Evolutionary conservation across 2,113 vertebrate genomes (phyloP).

Genomic region (Periophthalmodon schlosseri): DNA sequence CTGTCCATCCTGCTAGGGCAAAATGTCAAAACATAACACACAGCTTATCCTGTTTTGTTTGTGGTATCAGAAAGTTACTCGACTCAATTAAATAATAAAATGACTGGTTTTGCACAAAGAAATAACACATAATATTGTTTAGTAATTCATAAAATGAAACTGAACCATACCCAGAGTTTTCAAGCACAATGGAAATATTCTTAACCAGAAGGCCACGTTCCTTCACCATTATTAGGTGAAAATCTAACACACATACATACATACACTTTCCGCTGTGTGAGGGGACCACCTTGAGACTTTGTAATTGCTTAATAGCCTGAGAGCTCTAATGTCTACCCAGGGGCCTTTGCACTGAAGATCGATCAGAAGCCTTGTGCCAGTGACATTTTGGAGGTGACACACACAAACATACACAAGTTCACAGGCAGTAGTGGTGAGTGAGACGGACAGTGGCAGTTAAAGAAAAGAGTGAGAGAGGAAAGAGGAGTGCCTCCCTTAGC

Average conservation of each 20-base stretch:
- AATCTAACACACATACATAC: neutral
- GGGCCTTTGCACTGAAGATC: conserved; percentile 58
- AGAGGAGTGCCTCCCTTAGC: conserved; percentile 68
- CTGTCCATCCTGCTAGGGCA: conserved; percentile 29
- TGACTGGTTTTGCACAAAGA: too few species aligned
- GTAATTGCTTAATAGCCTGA: conserved; percentile 72
- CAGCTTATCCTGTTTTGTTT: neutral
- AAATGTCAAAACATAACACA: conserved; percentile 5
- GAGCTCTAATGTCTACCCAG: conserved; percentile 53
- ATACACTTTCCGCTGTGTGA: neutral
- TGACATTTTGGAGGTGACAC: conserved; percentile 44
- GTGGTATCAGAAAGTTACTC: too few species aligned
- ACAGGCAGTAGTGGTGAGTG: conserved; percentile 36
- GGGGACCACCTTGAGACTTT: conserved; percentile 61
- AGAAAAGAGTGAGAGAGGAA: conserved; percentile 51
- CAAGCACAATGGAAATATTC: neutral
- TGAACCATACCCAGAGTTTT: neutral
- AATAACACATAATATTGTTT: neutral
- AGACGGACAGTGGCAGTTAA: conserved; percentile 51
- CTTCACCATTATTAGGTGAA: neutral
- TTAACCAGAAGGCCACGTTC: neutral
- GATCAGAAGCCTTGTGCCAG: conserved; percentile 47
- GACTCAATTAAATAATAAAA: too few species aligned
- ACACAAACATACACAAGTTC: conserved; percentile 12
- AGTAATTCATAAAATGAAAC: neutral